Conservation (phyloP, 2,113 vertebrate genomes). For the Mungos mungo region DNA sequence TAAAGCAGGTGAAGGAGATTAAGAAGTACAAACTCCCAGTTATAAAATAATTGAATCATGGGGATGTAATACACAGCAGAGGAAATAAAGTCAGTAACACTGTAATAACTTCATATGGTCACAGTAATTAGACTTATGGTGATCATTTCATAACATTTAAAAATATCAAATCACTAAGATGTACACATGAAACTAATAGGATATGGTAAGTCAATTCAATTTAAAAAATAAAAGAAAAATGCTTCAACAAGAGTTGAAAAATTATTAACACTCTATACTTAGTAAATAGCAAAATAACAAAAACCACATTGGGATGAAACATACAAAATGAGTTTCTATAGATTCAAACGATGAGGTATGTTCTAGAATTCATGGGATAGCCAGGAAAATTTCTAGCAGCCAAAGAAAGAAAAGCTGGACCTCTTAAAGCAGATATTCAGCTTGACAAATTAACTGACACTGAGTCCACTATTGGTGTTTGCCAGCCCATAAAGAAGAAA, state of each 20-base stretch:
- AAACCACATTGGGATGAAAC: not conserved
- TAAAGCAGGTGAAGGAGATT: not conserved
- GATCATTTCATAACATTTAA: not conserved
- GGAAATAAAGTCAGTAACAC: not conserved
- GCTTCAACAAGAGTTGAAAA: not conserved
- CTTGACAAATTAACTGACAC: not conserved
- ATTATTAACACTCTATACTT: not conserved
- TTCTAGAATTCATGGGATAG: constrained; percentile 4
- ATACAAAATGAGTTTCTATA: not conserved
- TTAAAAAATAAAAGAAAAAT: not conserved
- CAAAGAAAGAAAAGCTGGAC: not conserved
- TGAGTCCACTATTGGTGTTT: not conserved
- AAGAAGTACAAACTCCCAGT: not conserved
- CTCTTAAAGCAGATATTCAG: not conserved
- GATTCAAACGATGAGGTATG: not conserved
- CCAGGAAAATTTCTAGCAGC: not conserved
- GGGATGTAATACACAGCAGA: not conserved
- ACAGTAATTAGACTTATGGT: not conserved
- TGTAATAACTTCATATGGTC: not conserved
- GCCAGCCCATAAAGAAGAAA: not conserved
- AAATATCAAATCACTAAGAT: not conserved
- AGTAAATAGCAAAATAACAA: not conserved
- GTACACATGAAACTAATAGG: not conserved
- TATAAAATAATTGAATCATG: not conserved
- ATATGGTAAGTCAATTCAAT: not conserved